Base-by-base conservation (phyloP, 35 echinoderm and acorn worm genomes). In the Eucidaris tribuloides region DNA sequence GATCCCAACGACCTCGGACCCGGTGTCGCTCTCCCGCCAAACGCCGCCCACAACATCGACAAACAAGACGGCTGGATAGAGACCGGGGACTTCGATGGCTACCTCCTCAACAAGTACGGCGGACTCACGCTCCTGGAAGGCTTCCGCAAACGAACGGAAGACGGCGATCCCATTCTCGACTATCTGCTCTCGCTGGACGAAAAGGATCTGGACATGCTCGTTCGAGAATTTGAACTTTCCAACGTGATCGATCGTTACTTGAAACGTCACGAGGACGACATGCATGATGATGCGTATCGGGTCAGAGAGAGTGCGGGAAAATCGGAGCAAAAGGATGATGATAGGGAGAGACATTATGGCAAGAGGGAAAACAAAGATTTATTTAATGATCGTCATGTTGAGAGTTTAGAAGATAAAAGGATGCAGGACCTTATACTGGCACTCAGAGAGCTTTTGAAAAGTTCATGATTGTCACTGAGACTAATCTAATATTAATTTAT, bases 21-120 rank as follows among this genome's bases (percentile, higher is more conserved):
- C 5, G 90, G 83, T 9, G 83, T 82, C 0, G 14, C 89, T 0
- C 14, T 86, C 7, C 96, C 96, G 3, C 96, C 96, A 17, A 99
- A 99, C 55, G 18, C 82, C 2, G 50, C 63, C 2, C 63, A 93
- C 61, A 99, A 93, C 83, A 71, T 90, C 18, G 81, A 93, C 30
- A 41, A 38, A 22, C 63, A 33, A 17, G 42, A 78, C 35, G 81
- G 81, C 5, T 45, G 37, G 18, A 84, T 83, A 24, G 58, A 84
- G 40, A 83, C 80, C 1, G 81, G 65, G 6, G 46, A 63, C 35
- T 91, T 91, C 50, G 52, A 84, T 56, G 81, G 88, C 13, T 24
- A 30, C 20, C 27, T 91, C 7, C 45, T 40, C 57, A 46, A 62
- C 42, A 22, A 45, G 1, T 9, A 4, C 4, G 30, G 44, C 28